Base-by-base conservation (phyloP, 2,888 invertebrate genomes). In the Tenthredo notha region DNA sequence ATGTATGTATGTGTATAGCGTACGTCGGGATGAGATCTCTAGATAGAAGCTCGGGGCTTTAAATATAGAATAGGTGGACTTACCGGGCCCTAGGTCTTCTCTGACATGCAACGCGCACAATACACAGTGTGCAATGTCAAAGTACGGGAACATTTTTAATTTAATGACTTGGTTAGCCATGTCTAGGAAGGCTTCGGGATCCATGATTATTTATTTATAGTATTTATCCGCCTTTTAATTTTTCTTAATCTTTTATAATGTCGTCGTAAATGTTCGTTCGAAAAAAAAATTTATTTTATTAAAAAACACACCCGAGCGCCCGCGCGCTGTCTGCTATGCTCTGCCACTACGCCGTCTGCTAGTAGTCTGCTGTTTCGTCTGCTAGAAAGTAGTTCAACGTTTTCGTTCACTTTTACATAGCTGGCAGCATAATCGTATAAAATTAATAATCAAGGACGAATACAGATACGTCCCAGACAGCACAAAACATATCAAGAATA, bases 71-170 rank as follows among this genome's bases (percentile, higher is more conserved):
- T 90, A 86, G 89, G 90, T 89, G 86, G 87, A 94, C 96, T 95
- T 95, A 97, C 98, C 98, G 93, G 96, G 95, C 91, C 98, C 98
- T 92, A 98, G 95, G 95, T 99, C 99, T 94, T 99, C 99, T 92
- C 98, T 96, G 89, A 99, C 98, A 91, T 98, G 97, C 91, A 99
- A 95, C 92, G 99, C 98, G 95, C 98, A 98, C 90, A 99, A 95
- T 91, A 98, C 96, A 94, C 98, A 98, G 95, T 99, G 99, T 90
- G 99, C 99, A 91, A 99, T 97, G 94, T 99, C 99, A 94, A 99
- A 99, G 95, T 99, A 99, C 84, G 99, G 99, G 93, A 97, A 99
- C 99, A 99, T 99, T 95, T 99, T 99, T 90, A 99, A 95, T 94
- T 99, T 98, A 91, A 98, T 98, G 95, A 99, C 98, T 96, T 98